Conservation (phyloP, 2,797 vertebrate genomes). For the Scolopax bukidnonensis region DNA sequence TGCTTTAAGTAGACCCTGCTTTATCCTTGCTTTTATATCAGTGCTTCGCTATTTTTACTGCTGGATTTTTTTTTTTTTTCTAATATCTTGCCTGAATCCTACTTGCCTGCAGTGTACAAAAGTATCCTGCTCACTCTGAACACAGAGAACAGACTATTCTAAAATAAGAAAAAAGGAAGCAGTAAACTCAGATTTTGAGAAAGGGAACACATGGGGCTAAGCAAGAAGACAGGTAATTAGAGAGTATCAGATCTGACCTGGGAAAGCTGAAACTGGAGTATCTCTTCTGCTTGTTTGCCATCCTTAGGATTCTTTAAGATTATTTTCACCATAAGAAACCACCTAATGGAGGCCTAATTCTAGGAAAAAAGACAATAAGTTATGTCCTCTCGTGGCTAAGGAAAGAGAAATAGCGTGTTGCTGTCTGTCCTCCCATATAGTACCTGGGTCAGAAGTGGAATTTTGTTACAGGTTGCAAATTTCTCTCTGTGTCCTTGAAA, state of each 20-base stretch:
- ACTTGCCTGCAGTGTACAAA: neutral
- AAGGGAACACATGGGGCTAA: neutral
- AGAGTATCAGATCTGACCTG: neutral
- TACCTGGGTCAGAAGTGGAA: neutral
- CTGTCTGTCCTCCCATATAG: neutral
- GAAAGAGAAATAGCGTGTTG: neutral
- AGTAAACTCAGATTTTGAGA: neutral
- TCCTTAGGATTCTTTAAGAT: neutral
- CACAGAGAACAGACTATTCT: neutral
- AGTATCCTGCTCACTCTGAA: neutral
- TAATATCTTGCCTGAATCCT: neutral
- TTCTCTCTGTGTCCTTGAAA: slow-evolving; percentile 9
- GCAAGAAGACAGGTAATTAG: neutral
- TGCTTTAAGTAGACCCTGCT: neutral
- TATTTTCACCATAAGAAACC: neutral
- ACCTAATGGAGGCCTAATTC: neutral
- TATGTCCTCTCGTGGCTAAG: neutral
- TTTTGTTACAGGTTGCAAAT: neutral
- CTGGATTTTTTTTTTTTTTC: neutral
- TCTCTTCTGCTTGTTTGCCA: neutral
- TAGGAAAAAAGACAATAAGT: neutral
- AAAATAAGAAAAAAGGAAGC: neutral
- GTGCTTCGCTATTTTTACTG: neutral
- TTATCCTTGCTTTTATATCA: neutral
- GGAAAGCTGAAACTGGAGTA: neutral